phyloP scores from a whole-genome alignment of 2,113 vertebrate genomes.

The Hippolais icterina region DNA sequence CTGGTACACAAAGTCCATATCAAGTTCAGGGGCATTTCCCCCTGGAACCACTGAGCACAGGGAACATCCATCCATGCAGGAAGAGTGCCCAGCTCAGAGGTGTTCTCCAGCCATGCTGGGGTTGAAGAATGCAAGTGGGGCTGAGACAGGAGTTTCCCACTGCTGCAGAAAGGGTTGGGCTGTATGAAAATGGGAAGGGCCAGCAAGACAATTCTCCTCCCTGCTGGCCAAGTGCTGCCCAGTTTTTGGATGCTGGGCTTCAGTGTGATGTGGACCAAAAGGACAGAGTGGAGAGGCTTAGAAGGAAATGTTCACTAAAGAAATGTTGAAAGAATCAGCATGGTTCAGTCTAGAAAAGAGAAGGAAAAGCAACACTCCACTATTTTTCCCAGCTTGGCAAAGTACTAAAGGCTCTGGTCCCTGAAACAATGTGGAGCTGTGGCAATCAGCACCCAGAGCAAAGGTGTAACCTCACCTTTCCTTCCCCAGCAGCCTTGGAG shows the following conservation, averaged over 20 bases:
- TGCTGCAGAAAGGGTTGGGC: background rate
- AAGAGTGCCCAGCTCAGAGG: fast-evolving
- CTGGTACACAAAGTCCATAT: fast-evolving
- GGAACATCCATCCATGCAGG: background rate
- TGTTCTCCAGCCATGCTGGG: background rate
- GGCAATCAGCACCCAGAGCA: background rate
- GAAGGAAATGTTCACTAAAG: background rate
- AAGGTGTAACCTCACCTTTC: background rate
- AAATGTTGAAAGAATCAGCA: background rate
- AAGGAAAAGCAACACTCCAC: background rate
- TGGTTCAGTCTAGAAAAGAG: background rate
- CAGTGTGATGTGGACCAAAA: background rate
- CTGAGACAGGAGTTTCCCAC: background rate
- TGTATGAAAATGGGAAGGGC: background rate
- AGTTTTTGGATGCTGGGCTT: background rate
- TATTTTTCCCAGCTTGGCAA: background rate
- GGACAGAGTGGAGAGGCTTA: background rate
- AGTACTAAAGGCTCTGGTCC: background rate
- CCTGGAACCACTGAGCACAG: background rate
- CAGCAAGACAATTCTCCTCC: background rate
- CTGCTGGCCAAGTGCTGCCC: background rate
- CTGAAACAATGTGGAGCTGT: background rate
- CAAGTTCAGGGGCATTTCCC: background rate
- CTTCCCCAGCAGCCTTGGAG: background rate
- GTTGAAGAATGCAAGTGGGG: background rate